Evolutionary conservation across 2,888 invertebrate species (phyloP), one percentile per base, ranked within the genome.

Genomic region (Ephialtes manifestator): DNA sequence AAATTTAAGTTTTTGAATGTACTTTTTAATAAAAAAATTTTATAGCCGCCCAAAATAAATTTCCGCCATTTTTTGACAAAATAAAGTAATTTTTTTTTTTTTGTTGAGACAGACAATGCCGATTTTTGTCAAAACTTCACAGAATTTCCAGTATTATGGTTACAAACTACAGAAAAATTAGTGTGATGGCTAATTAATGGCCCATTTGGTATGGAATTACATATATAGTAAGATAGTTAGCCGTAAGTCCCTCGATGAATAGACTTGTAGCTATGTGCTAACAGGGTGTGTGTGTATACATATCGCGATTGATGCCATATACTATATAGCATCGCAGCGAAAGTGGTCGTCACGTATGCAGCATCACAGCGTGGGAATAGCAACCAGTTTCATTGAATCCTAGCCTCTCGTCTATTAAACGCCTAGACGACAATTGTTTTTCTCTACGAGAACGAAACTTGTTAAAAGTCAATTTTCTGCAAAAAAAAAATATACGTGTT

Each of bases 311-410:
- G 67, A 63, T 63, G 76, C 48, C 58, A 46, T 60, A 35, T 35
- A 70, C 48, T 46, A 68, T 55, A 60, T 48, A 75, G 77, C 65
- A 70, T 71, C 68, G 76, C 60, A 89, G 91, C 89, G 91, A 91
- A 91, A 91, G 91, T 90, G 87, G 88, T 89, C 58, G 46, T 81
- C 77, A 87, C 48, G 24, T 39, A 58, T 46, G 58, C 87, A 88
- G 87, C 90, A 90, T 90, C 90, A 74, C 84, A 88, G 89, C 90
- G 90, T 90, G 90, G 90, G 90, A 90, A 90, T 90, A 85, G 81
- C 90, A 89, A 87, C 89, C 88, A 81, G 89, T 90, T 89, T 90
- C 68, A 60, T 58, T 68, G 72, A 80, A 81, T 75, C 58, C 31
- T 68, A 31, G 51, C 74, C 74, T 74, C 65, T 60, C 55, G 65